Percentiles rank a stretch among this genome's conserved stretches.
phyloP scores from a whole-genome alignment of 2,797 vertebrate genomes.

The Pseudochaenichthys georgianus region DNA sequence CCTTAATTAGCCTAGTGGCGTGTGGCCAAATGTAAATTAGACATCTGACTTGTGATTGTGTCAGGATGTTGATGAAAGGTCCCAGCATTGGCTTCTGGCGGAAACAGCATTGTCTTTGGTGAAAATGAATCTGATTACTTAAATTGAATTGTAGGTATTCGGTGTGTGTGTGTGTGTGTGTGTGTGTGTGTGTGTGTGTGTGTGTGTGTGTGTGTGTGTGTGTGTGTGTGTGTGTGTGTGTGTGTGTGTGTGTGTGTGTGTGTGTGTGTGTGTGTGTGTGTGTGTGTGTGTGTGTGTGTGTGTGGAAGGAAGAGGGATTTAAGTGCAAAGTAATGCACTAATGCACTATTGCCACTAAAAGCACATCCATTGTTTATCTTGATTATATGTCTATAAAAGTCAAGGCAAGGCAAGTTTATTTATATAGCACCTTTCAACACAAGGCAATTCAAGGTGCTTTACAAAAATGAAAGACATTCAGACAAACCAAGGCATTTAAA shows the following conservation, averaged over 20 bases:
- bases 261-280: too few relatives aligned
- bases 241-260: too few relatives aligned
- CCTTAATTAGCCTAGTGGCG: conserved; percentile 78
- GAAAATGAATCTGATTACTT: conserved; percentile 72
- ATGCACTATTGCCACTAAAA: conserved; percentile 62
- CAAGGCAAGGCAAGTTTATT: too few relatives aligned
- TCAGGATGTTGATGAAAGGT: conserved; percentile 74
- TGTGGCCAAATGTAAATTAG: conserved; percentile 75
- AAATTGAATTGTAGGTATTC: conserved; percentile 64
- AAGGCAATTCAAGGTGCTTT: too few relatives aligned
- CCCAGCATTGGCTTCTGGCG: conserved; percentile 51
- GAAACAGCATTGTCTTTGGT: conserved; percentile 59
- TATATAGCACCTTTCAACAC: too few relatives aligned
- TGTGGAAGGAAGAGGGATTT: conserved; percentile 1
- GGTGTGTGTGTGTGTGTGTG: conserved; percentile 22
- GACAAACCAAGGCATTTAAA: too few relatives aligned
- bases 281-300: background rate
- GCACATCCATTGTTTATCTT: conserved; percentile 39
- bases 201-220: conserved; percentile 17
- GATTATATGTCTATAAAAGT: conserved; percentile 36
- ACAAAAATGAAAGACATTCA: too few relatives aligned
- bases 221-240: too few relatives aligned
- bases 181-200: conserved; percentile 12
- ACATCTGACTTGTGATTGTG: conserved; percentile 70
- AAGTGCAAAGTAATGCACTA: conserved; percentile 54